Base-by-base conservation (phyloP, 2,888 invertebrate genomes). In the Ellobium chinense region DNA sequence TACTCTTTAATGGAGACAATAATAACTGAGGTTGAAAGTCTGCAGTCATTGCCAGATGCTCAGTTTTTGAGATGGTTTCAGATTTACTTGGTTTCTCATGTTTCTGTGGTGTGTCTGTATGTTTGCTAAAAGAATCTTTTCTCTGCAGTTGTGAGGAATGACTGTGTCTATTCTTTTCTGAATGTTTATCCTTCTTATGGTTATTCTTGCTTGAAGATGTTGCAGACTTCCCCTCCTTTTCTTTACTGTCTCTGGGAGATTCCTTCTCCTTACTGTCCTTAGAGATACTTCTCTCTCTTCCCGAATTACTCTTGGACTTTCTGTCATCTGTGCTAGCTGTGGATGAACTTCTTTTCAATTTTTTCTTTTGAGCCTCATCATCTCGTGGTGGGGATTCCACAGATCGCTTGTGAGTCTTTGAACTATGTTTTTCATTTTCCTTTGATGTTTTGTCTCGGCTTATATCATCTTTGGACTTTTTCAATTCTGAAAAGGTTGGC, bases 11-110 rank as follows among this genome's bases (percentile, higher is more conserved):
- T 9, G 80, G 80, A 68, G 74, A 74, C 34, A 80, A 39, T 21
- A 80, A 31, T 21, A 80, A 27, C 69, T 74, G 63, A 37, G 80
- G 80, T 21, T 80, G 80, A 37, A 74, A 80, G 68, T 75, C 74
- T 39, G 80, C 80, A 36, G 74, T 74, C 80, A 80, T 60, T 1
- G 80, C 80, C 27, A 80, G 69, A 29, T 60, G 31, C 18, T 80
- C 68, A 29, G 79, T 34, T 31, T 80, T 56, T n/a, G 68, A 54
- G 4, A 74, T 2, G n/a, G 24, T 34, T 12, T 80, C 80, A 9
- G 68, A 60, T 69, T 80, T 80, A 24, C 27, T 58, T 18, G 39
- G n/a, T 37, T 60, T 80, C 14, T 68, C 60, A 9, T n/a, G 65
- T 46, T 56, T 74, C 24, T 70, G 31, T 7, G 56, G 31, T 1